A percentile compares a stretch with the other conserved stretches of the same genome.
Evolutionary conservation across 2,888 invertebrate species (phyloP).

Genomic region (Xanthia icteritia): DNA sequence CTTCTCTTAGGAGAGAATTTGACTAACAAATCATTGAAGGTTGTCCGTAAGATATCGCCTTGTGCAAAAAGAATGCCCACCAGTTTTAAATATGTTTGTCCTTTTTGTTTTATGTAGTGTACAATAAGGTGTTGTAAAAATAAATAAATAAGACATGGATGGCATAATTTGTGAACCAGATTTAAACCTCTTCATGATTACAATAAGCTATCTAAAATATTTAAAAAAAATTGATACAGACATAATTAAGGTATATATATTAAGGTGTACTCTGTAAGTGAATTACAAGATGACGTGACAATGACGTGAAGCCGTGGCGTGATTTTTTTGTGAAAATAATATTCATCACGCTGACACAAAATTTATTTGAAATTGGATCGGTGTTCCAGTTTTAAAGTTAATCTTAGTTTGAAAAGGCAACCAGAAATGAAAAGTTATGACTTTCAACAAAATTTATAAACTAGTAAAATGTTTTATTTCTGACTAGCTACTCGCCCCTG

Average conservation of each 20-base stretch:
- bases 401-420: conserved; percentile 15
- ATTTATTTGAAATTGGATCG: conserved; percentile 13
- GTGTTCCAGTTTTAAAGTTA: conserved; percentile 22
- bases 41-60: background rate
- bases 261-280: background rate
- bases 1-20: background rate
- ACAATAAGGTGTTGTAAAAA: background rate
- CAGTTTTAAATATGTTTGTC: background rate
- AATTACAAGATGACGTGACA: background rate
- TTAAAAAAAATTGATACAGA: no score
- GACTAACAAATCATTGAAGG: background rate
- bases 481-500: background rate
- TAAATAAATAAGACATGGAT: background rate
- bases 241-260: no score
- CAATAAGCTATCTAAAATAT: no score
- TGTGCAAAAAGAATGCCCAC: no score
- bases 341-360: background rate
- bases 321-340: background rate
- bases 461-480: background rate
- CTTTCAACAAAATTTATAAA: background rate
- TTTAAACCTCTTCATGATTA: background rate
- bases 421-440: conserved; percentile 21
- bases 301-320: background rate
- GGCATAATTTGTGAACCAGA: background rate
- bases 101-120: background rate